Evolutionary conservation across 2,888 invertebrate species (phyloP), one percentile per base, ranked within the genome.

Genomic region (Portevinia maculata): DNA sequence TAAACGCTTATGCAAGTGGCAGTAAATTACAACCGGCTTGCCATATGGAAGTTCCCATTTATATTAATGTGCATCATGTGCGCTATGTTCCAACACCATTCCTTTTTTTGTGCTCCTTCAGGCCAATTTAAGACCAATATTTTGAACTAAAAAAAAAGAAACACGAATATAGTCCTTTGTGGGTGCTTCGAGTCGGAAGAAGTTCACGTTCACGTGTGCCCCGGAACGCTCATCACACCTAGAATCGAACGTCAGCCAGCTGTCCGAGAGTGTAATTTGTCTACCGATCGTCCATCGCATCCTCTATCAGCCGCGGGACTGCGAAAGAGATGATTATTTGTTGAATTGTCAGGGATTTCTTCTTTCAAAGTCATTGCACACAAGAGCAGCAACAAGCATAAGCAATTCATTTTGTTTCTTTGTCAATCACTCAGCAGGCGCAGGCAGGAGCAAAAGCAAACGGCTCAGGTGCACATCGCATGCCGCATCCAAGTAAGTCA

Each of bases 211-310:
- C 71, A 67, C 62, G 69, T 78, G 83, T 78, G 83, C 83, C 78
- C 78, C 67, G 83, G 34, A 83, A 83, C 83, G 76, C 67, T 83
- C 83, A 78, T 78, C 83, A 83, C 83, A 83, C 78, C 78, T 83
- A 62, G 53, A 78, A 83, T 78, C 78, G 83, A 73, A 83, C 83
- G 83, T 83, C 83, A 83, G 83, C 83, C 83, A 83, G 71, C 83
- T 83, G 83, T 83, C 83, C 65, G 57, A 53, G 37, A 62, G 78
- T 71, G 78, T 83, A 83, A 83, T 83, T 83, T 83, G 83, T 83
- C 83, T 78, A 83, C 71, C 78, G 71, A 55, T 65, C 74, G 55
- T 73, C 78, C 60, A 59, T 62, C 24, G 55, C 57, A 65, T 59
- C 64, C 46, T 69, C 48, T 57, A 62, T 64, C 34, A 30, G 53